Evolutionary conservation across 2,888 invertebrate genomes (phyloP).

Genomic region (Caenorhabditis sulstoni): DNA sequence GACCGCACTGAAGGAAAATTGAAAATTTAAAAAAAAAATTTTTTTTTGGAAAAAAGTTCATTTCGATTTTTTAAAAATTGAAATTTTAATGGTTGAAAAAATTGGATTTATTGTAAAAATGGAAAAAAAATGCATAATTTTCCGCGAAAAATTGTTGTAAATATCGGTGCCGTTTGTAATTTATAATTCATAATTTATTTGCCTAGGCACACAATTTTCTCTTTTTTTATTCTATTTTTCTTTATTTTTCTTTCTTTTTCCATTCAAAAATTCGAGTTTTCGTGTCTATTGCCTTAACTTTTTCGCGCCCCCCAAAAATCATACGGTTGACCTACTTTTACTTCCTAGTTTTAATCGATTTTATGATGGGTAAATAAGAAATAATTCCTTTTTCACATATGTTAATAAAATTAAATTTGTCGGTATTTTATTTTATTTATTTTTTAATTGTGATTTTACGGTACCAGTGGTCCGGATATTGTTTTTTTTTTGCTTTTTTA

Average conservation of each 20-base stretch:
- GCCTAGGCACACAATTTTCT: background rate
- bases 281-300: slow-evolving; percentile 32
- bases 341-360: background rate
- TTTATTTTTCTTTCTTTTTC: slow-evolving; percentile 1
- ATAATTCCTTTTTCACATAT: background rate
- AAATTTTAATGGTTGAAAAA: no score
- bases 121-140: no score
- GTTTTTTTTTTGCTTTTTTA: background rate
- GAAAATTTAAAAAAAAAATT: background rate
- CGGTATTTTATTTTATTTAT: background rate
- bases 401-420: no score
- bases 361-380: background rate
- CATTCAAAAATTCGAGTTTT: no score
- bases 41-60: slow-evolving; percentile 2
- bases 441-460: slow-evolving; percentile 4
- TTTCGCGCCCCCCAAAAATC: background rate
- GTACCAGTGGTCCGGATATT: slow-evolving; percentile 26
- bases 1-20: slow-evolving; percentile 63
- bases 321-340: no score
- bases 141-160: no score
- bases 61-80: background rate
- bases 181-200: slow-evolving; percentile 27
- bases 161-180: no score
- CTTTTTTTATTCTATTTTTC: slow-evolving; percentile 13
- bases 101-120: no score